Base-by-base conservation (phyloP, 2,888 invertebrate species). In the Ormyrus pomaceus region DNA sequence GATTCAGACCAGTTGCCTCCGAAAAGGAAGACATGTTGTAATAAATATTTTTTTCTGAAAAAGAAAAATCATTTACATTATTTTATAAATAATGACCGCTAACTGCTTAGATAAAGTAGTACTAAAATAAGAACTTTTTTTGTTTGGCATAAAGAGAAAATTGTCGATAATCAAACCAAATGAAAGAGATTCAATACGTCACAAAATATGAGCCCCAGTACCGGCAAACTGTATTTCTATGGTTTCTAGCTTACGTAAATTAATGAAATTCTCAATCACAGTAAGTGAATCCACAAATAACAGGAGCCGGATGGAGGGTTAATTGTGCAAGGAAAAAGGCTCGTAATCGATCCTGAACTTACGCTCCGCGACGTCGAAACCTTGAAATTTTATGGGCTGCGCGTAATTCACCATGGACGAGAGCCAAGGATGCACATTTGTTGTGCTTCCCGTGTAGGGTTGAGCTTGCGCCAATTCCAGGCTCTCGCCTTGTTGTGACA, bases 11-110 rank as follows among this genome's bases (percentile, higher is more conserved):
- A 68, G 97, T 96, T 46, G 97, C 98, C 92, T 99, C 99, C 85
- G 99, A 98, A 92, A 99, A 99, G 82, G 99, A 99, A 6, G 99
- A 99, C 99, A 99, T 99, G 91, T 99, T 98, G 93, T 98, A 96
- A 91, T 98, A 96, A 88, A 98, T 95, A 91, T 98, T 98, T 90
- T 96, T 96, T 87, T 97, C 98, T 98, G 92, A 71, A 93, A 92
- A 75, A 62, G 34, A 83, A 82, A 80, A 78, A 75, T 34, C 10
- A 13, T 46, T 50, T 5, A n/a, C 59, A 59, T 13, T 19, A 2
- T 64, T 77, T n/a, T 75, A 56, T 53, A 8, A 34, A 59, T 59
- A 34, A 55, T 46, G 53, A 11, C 9, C 9, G 50, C 9, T 13
- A 19, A 51, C 19, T 50, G 7, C 2, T 71, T 59, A 66, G 78